Percentiles rank a stretch among this genome's conserved stretches.
These are phyloP conservation scores for Orthonyx spaldingii DNA, from an alignment of 2,113 vertebrate species.

Conservation along the genomic window DNA sequence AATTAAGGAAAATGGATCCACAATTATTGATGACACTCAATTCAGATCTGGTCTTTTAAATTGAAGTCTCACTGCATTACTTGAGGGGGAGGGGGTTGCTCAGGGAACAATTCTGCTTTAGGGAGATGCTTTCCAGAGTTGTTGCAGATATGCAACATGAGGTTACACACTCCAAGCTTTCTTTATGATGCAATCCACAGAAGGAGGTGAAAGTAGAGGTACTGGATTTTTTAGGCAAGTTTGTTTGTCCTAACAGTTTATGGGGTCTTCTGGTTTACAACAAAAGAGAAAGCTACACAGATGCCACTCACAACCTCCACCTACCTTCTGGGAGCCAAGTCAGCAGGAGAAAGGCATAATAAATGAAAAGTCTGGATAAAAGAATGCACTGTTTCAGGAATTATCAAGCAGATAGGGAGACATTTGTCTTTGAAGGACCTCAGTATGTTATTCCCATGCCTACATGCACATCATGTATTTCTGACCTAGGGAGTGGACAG, in stretches of 20 bases:
- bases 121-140: not conserved
- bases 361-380: not conserved
- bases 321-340: not conserved
- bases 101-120: not conserved
- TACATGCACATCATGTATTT: not conserved
- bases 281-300: not conserved
- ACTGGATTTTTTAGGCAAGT: not conserved
- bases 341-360: not conserved
- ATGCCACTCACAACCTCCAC: not conserved
- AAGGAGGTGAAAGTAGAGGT: rapidly evolving
- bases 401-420: not conserved
- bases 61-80: not conserved
- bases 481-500: not conserved
- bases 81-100: not conserved
- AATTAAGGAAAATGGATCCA: not conserved
- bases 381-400: not conserved
- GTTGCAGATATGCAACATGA: not conserved
- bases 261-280: not conserved
- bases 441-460: not conserved
- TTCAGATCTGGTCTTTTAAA: not conserved
- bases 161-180: not conserved
- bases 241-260: not conserved
- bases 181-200: not conserved
- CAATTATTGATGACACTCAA: not conserved
- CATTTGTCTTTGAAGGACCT: not conserved